Percentiles rank a stretch among this genome's conserved stretches.
Conservation (phyloP, 2,113 vertebrate genomes). For the Chrysemys picta region DNA sequence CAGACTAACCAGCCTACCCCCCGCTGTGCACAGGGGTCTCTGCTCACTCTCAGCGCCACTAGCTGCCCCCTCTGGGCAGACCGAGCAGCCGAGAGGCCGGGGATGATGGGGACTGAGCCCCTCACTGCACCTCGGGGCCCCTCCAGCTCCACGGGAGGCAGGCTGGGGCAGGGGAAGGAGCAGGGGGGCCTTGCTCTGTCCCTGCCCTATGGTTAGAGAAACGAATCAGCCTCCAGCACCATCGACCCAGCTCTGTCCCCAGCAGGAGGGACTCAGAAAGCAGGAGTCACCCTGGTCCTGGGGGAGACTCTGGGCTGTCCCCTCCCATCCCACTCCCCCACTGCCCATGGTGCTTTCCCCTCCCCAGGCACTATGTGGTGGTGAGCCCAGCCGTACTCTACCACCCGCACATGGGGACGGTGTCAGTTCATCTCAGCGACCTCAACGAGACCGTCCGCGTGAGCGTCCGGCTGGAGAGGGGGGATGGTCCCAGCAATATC, state of each 20-base stretch:
- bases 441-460: neutral
- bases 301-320: neutral
- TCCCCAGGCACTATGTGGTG: neutral
- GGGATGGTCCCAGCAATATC: fast-evolving
- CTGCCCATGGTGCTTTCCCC: fast-evolving
- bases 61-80: no score
- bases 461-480: neutral
- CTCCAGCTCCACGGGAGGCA: neutral
- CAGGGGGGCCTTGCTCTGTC: neutral
- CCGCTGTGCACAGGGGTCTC: neutral
- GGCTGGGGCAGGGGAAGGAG: neutral
- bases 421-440: neutral
- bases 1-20: neutral
- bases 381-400: neutral
- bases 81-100: neutral
- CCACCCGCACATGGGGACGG: neutral
- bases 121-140: neutral
- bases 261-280: neutral
- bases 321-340: neutral
- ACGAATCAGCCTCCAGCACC: neutral
- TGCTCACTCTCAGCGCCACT: neutral
- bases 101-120: neutral
- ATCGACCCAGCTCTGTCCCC: neutral
- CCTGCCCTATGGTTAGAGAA: neutral
- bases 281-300: no score